Conservation (phyloP, 2,888 invertebrate genomes). For the Parnassius smintheus region DNA sequence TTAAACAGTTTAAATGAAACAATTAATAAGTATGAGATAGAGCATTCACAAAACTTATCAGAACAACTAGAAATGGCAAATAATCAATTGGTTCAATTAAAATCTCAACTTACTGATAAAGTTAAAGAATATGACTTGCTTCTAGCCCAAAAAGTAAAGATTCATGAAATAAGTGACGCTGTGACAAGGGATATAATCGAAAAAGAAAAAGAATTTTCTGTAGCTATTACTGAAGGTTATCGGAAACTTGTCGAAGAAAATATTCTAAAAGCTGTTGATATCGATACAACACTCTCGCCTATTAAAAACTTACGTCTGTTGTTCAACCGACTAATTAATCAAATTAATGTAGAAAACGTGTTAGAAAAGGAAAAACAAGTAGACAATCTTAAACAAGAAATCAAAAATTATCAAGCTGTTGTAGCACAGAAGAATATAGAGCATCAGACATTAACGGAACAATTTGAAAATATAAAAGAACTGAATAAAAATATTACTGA, state of each 20-base stretch:
- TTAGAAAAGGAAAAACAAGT: constrained; percentile 38
- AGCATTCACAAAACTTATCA: constrained; percentile 42
- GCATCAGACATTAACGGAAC: constrained; percentile 38
- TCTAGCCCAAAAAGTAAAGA: constrained; percentile 53
- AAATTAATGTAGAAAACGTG: constrained; percentile 31
- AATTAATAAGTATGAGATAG: constrained; percentile 41
- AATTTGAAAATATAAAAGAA: constrained; percentile 40
- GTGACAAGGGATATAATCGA: constrained; percentile 62
- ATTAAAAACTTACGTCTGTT: constrained; percentile 44
- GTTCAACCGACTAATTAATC: constrained; percentile 47
- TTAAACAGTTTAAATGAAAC: constrained; percentile 42
- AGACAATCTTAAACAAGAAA: constrained; percentile 39
- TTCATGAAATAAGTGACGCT: constrained; percentile 61
- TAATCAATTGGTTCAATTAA: constrained; percentile 47
- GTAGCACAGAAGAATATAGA: constrained; percentile 48
- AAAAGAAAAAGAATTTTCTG: constrained; percentile 53
- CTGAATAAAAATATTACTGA: constrained; percentile 37
- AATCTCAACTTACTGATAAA: constrained; percentile 49
- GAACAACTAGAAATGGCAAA: constrained; percentile 47
- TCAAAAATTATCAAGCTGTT: constrained; percentile 40
- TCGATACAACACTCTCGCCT: constrained; percentile 43
- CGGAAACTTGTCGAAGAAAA: constrained; percentile 46
- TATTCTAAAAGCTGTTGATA: constrained; percentile 40
- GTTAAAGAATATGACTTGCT: constrained; percentile 58
- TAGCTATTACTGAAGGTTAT: constrained; percentile 46